phyloP scores from a whole-genome alignment of 1,140 invertebrate genomes.

The Halictus rubicundus region DNA sequence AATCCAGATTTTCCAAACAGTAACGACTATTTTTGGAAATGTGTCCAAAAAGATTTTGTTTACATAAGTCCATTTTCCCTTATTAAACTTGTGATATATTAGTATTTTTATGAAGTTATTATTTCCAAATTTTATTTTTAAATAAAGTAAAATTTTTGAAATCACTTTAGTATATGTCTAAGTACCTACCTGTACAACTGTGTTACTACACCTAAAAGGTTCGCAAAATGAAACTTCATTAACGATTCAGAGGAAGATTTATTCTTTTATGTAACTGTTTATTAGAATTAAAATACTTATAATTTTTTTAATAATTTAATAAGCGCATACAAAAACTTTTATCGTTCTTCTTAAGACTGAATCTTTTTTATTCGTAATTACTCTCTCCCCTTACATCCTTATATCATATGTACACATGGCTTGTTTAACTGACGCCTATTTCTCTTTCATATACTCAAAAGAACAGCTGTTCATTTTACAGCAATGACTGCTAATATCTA shows the following conservation, averaged over 20 bases:
- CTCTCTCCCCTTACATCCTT: slow-evolving; percentile 13
- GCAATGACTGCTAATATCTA: too few species aligned
- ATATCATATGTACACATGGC: slow-evolving; percentile 24
- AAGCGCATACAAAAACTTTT: slow-evolving; percentile 32
- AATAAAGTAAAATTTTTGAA: too few species aligned
- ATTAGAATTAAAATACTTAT: slow-evolving; percentile 32
- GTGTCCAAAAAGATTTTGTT: too few species aligned
- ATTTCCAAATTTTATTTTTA: too few species aligned
- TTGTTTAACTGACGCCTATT: neutral
- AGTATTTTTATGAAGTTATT: slow-evolving; percentile 24
- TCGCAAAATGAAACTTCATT: neutral
- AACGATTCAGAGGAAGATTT: neutral
- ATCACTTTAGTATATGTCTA: too few species aligned
- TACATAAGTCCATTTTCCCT: too few species aligned
- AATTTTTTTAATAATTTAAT: slow-evolving; percentile 19
- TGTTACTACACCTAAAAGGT: neutral
- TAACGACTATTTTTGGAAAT: neutral
- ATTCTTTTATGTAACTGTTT: slow-evolving; percentile 13
- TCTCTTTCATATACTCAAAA: neutral
- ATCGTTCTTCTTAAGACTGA: neutral
- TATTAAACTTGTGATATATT: slow-evolving; percentile 53
- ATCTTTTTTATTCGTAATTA: neutral
- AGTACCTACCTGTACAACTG: neutral
- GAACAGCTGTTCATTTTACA: neutral
- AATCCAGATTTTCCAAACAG: slow-evolving; percentile 77